phyloP scores from a whole-genome alignment of 2,888 invertebrate genomes.

The Mesoligia furuncula region DNA sequence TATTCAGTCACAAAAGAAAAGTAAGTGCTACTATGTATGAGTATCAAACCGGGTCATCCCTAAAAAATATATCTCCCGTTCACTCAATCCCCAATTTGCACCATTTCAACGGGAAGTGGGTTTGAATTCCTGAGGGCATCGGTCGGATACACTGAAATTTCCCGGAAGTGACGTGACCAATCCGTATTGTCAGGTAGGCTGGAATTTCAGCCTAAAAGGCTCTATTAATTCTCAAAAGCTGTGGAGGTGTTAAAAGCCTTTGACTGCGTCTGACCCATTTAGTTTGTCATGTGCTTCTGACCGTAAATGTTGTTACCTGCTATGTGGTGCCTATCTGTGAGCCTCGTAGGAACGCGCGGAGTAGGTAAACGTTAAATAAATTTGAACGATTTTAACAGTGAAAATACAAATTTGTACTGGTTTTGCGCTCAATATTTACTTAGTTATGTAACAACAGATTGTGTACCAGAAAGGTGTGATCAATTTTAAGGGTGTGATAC shows the following conservation, averaged over 20 bases:
- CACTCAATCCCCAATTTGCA: constrained; percentile 15
- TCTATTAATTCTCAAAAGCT: constrained; percentile 8
- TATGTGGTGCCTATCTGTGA: background rate
- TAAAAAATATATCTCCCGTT: constrained; percentile 4
- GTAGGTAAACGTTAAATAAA: background rate
- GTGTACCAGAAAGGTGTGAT: background rate
- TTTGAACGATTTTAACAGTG: too few species aligned
- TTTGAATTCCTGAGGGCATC: constrained; percentile 31
- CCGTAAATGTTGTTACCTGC: background rate
- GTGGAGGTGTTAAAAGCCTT: constrained; percentile 7
- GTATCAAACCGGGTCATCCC: background rate
- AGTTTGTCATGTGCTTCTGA: constrained; percentile 4
- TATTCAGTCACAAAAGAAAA: too few species aligned
- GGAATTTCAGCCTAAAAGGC: constrained; percentile 31
- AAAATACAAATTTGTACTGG: background rate
- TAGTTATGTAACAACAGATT: background rate
- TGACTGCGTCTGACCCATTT: constrained; percentile 8
- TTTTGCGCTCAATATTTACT: background rate
- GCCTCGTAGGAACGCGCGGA: too few species aligned
- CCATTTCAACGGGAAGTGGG: constrained; percentile 10
- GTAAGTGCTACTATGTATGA: background rate
- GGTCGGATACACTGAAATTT: constrained; percentile 26
- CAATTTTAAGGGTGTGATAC: background rate
- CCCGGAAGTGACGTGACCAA: constrained; percentile 34
- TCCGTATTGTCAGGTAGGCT: constrained; percentile 21